Percentiles rank a stretch among this genome's conserved stretches.
Evolutionary conservation across 2,888 invertebrate genomes (phyloP).

Genomic region (Troides helena): DNA sequence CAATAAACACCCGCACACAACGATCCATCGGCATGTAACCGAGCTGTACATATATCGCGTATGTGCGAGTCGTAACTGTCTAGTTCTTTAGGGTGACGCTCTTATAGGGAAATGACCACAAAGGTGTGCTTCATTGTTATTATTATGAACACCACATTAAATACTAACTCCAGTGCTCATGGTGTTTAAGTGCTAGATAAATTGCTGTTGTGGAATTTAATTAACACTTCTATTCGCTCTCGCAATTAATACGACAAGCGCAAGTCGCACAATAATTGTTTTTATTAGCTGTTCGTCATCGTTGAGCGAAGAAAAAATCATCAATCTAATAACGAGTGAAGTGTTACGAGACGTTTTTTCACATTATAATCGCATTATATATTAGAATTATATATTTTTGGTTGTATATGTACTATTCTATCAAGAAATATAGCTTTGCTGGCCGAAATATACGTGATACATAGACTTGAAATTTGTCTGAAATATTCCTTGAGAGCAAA

Average conservation of each 20-base stretch:
- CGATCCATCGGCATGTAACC: background rate
- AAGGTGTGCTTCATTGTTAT: slow-evolving; percentile 8
- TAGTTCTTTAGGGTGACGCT: slow-evolving; percentile 54
- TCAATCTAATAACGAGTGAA: slow-evolving; percentile 14
- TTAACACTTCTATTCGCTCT: background rate
- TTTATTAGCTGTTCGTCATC: slow-evolving; percentile 15
- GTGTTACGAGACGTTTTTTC: slow-evolving; percentile 11
- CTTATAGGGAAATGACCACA: slow-evolving; percentile 36
- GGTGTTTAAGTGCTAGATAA: background rate
- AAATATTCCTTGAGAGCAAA: too few species aligned
- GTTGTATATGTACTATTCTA: too few species aligned
- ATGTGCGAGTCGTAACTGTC: slow-evolving; percentile 47
- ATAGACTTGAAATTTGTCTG: too few species aligned
- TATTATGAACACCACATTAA: background rate
- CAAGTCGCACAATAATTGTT: slow-evolving; percentile 19
- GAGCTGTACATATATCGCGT: slow-evolving; percentile 16
- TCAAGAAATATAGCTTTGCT: too few species aligned
- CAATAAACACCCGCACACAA: background rate
- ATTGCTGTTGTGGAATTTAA: background rate
- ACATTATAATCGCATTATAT: background rate
- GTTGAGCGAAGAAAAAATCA: slow-evolving; percentile 6
- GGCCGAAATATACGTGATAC: too few species aligned
- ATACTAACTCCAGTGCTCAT: background rate
- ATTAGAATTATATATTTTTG: too few species aligned
- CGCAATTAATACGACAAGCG: background rate